phyloP scores from a whole-genome alignment of 2,113 vertebrate genomes.

The Epinephelus fuscoguttatus region DNA sequence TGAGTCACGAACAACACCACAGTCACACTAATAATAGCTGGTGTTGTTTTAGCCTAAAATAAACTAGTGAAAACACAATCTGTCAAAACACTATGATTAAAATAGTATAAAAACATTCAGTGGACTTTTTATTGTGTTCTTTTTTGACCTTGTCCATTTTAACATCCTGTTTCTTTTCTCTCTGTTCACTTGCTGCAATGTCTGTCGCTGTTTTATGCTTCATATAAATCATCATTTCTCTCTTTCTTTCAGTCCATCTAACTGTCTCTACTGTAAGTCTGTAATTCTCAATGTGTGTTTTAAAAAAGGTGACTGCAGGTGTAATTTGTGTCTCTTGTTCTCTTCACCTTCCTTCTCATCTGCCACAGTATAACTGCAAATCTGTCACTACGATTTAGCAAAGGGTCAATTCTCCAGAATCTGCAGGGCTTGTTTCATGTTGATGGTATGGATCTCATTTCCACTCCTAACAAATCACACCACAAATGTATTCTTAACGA shows the following conservation, averaged over 20 bases:
- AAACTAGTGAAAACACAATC: background rate
- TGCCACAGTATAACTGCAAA: too few relatives aligned
- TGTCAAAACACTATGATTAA: constrained; percentile 9
- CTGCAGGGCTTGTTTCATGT: background rate
- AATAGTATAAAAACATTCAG: background rate
- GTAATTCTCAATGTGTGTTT: background rate
- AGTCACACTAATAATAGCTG: constrained; percentile 41
- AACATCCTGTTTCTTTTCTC: background rate
- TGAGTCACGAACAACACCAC: constrained; percentile 19
- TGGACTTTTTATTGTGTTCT: background rate
- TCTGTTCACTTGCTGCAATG: background rate
- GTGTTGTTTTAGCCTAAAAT: constrained; percentile 42
- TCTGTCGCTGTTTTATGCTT: background rate
- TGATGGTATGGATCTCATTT: background rate
- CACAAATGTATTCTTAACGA: background rate
- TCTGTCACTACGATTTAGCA: too few relatives aligned
- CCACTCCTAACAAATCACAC: background rate
- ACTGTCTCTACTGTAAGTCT: background rate
- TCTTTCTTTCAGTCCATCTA: background rate
- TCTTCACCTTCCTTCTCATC: background rate
- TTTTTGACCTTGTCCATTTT: background rate
- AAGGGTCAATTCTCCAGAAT: background rate
- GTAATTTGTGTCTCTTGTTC: background rate
- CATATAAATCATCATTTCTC: background rate
- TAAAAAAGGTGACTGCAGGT: background rate